These are phyloP conservation scores for Radopholus similis DNA, from an alignment of 1,140 invertebrate genomes.

Conservation along the genomic window DNA sequence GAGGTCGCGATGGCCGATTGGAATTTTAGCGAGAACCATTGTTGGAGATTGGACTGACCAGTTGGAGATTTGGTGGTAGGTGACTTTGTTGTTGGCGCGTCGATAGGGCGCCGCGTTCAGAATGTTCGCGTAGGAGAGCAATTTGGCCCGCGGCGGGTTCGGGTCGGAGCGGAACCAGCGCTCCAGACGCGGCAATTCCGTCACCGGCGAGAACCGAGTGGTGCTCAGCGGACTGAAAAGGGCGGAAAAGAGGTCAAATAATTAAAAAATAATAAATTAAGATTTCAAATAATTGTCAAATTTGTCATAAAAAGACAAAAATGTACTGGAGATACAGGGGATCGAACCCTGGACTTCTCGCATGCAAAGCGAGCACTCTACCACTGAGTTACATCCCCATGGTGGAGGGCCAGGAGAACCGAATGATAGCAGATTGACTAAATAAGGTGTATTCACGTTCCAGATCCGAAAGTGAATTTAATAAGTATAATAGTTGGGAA, in stretches of 20 bases:
- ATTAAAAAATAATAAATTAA: background rate
- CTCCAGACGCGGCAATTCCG: constrained; percentile 56
- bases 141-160: constrained; percentile 48
- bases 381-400: constrained; percentile 51
- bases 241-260: background rate
- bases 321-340: constrained; percentile 14
- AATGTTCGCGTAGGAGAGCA: constrained; percentile 49
- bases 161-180: constrained; percentile 55
- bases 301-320: constrained; percentile 7
- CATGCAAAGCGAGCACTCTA: constrained; percentile 59
- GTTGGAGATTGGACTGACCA: too few species aligned
- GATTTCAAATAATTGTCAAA: background rate
- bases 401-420: background rate
- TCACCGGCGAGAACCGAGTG: constrained; percentile 51
- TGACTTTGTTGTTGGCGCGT: constrained; percentile 50
- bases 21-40: too few species aligned
- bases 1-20: too few species aligned
- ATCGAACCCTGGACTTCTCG: constrained; percentile 58
- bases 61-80: constrained; percentile 54
- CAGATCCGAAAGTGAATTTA: too few species aligned
- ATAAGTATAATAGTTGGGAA: too few species aligned
- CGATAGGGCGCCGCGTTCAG: constrained; percentile 45
- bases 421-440: too few species aligned
- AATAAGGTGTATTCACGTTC: too few species aligned
- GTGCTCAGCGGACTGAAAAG: constrained; percentile 42